These are phyloP conservation scores for Dromas ardeola DNA, from an alignment of 2,113 vertebrate species.

Conservation along the genomic window DNA sequence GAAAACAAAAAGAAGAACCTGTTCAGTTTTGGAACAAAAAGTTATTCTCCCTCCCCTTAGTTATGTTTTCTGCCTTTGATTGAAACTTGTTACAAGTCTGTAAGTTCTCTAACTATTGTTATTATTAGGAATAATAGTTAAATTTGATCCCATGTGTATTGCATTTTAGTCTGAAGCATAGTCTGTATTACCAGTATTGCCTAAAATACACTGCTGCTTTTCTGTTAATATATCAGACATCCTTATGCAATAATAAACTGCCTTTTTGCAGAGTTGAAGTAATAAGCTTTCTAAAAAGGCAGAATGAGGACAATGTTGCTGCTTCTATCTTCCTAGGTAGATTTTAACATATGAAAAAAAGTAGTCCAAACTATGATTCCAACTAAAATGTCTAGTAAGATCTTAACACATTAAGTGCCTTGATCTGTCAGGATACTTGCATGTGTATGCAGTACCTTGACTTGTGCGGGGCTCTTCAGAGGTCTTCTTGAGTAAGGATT, in stretches of 20 bases:
- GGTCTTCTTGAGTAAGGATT: not conserved
- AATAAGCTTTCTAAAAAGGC: slow-evolving; percentile 33
- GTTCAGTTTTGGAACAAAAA: not conserved
- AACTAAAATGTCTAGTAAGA: not conserved
- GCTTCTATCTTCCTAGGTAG: slow-evolving; percentile 11
- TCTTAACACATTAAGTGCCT: not conserved
- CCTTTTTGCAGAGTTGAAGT: slow-evolving; percentile 21
- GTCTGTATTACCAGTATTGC: not conserved
- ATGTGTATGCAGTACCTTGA: not conserved
- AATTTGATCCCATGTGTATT: not conserved
- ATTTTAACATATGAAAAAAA: not conserved
- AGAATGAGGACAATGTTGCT: slow-evolving; percentile 48
- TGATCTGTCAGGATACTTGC: not conserved
- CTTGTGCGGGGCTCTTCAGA: not conserved
- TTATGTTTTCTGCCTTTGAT: not conserved
- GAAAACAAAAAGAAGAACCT: not conserved
- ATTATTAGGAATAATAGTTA: not conserved
- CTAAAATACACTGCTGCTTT: not conserved
- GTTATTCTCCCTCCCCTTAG: not conserved
- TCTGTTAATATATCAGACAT: not conserved
- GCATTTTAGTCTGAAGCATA: not conserved
- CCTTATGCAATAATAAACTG: not conserved
- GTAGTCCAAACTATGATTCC: slow-evolving; percentile 38
- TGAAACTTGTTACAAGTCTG: not conserved
- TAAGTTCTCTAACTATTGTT: not conserved